Evolutionary conservation across 1,140 invertebrate genomes (phyloP), one percentile per base, ranked within the genome.

Genomic region (Pseudomyrmex flavicornis): DNA sequence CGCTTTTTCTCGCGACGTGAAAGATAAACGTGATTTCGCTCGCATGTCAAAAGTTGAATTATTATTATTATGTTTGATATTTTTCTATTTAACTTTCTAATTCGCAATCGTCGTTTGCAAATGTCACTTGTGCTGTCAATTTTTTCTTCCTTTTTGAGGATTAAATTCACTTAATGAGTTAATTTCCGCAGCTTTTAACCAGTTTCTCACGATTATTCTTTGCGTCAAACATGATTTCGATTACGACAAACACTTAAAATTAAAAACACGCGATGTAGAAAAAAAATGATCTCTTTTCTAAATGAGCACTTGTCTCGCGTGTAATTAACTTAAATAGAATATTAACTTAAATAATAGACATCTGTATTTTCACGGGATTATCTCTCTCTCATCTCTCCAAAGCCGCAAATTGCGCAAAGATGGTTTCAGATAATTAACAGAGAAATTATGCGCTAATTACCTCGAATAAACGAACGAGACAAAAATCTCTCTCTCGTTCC

Each of bases 21-120:
- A 44, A 66, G 48, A 76, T 54, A 12, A 54, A 76, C 52, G 35
- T 76, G 69, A 70, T 80, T 80, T 70, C 20, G 22, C 20, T 70
- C 20, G 44, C 44, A 22, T 50, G 44, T 4, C 20, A 58, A 54
- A 9, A 35, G 35, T 7, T 70, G 58, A 9, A 48, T 70, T 70
- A 12, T 80, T 70, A 12, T 80, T 80, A 56, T 66, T 68, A 50
- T 48, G 44, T 17, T 54, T 48, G 61, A 1, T 76, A 77, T 68
- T 77, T 26, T 68, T 66, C 35, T 26, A 80, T 59, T 61, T 35
- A 80, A 80, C 76, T 80, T 80, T 80, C 66, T 66, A 70, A 59
- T 80, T 80, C 20, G 44, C 52, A 12, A 80, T 8, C 15, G 8
- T 59, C 15, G 5, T 22, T 79, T 35, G 54, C 66, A 80, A 80